Base-by-base conservation (phyloP, 2,113 vertebrate species). In the Tautogolabrus adspersus region DNA sequence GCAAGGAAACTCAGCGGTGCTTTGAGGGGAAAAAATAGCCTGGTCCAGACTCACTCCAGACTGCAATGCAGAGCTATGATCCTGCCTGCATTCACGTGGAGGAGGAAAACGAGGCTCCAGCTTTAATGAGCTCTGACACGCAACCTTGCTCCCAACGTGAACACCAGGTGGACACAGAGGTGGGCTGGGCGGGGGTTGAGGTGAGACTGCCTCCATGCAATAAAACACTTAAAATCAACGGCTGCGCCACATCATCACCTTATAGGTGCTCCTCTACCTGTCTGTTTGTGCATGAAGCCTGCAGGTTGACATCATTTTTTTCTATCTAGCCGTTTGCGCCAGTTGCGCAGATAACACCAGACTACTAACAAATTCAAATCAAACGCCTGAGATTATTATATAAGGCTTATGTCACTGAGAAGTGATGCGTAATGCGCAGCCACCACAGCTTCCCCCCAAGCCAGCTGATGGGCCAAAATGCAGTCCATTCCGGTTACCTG, bases 1-100 rank as follows among this genome's bases (percentile, higher is more conserved):
- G 83, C 71, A 87, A 80, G 85, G 74, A 72, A 74, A 66, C 61
- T 74, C 44, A 72, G 73, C 64, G 22, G 76, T 34, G 83, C 79
- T 75, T 46, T 21, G 81, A 79, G 58, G 44, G 65, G 49, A 12
- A 40, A 61, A 66, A 74, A 77, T 51, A 81, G 68, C 63, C 88
- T 60, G 72, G 83, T 87, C 84, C 81, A 82, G 77, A 81, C 83
- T 75, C 55, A 49, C 63, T 74, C 81, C 83, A 89, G 75, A 89
- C 91, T 93, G 92, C 92, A 94, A 83, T 93, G 92, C 92, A 93
- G 92, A 87, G 77, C 79, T 81, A 57, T 2, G 72, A 87, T 76
- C 61, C 72, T 75, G 60, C 61, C 68, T 89, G 82, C 81, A 73
- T 83, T 78, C 87, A 89, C 63, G 81, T 79, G 87, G 68, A 88